phyloP scores from a whole-genome alignment of 2,113 vertebrate species.

The Crotalus helleri region DNA sequence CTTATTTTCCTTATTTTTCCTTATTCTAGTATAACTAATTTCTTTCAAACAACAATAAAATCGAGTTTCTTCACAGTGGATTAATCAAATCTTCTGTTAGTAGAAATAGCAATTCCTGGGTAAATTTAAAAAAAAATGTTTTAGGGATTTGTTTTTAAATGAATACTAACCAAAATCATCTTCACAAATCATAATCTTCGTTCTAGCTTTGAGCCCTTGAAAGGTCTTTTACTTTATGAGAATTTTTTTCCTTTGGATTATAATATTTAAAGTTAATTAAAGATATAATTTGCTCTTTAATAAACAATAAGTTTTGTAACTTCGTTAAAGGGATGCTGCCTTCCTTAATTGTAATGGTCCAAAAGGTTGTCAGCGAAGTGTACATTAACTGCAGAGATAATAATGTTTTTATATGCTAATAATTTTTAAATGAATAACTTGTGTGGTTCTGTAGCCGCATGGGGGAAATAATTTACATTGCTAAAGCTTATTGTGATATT shows the following conservation, averaged over 20 bases:
- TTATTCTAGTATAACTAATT: conserved; percentile 19
- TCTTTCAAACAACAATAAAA: conserved; percentile 6
- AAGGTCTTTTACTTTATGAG: conserved; percentile 53
- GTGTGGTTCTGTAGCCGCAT: conserved; percentile 60
- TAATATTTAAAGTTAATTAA: conserved; percentile 67
- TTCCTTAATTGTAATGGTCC: conserved; percentile 68
- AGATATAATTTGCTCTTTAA: conserved; percentile 66
- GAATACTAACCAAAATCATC: background rate
- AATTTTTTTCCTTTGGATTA: conserved; percentile 55
- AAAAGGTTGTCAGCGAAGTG: conserved; percentile 67
- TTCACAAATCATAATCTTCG: conserved; percentile 36
- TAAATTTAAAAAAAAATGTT: conserved; percentile 6
- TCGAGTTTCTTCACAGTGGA: background rate
- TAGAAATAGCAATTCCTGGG: conserved; percentile 16
- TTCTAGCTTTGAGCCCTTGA: conserved; percentile 34
- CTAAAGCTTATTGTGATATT: conserved; percentile 64
- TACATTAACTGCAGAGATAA: conserved; percentile 71
- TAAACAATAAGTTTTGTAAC: conserved; percentile 68
- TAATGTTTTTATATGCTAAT: conserved; percentile 75
- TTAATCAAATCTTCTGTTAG: conserved; percentile 33
- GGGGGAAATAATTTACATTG: conserved; percentile 66
- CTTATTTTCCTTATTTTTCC: background rate
- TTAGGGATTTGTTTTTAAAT: background rate
- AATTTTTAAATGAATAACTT: conserved; percentile 73
- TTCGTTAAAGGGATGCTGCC: conserved; percentile 61